Percentiles rank a stretch among this genome's conserved stretches.
Evolutionary conservation across 2,888 invertebrate genomes (phyloP).

Genomic region (Amblyteles armatorius): DNA sequence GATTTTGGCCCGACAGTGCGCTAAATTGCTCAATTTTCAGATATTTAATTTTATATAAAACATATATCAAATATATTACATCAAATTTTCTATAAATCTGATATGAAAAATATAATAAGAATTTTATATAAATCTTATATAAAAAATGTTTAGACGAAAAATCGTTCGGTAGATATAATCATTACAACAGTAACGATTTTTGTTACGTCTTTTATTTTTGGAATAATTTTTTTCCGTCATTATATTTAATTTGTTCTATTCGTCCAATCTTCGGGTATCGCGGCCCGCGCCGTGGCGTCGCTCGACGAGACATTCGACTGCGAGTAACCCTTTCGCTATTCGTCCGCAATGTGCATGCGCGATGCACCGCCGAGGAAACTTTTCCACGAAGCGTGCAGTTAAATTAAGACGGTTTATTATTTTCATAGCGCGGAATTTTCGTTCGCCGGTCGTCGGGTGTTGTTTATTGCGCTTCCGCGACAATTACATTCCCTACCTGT

Average conservation of each 20-base stretch:
- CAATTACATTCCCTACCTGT: constrained; percentile 22
- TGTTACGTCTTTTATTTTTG: not conserved
- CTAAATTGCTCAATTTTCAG: too few species aligned
- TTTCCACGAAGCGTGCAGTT: constrained; percentile 49
- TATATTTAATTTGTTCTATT: not conserved
- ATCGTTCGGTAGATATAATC: too few species aligned
- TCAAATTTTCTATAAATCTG: too few species aligned
- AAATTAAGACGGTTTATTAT: constrained; percentile 34
- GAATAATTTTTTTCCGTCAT: not conserved
- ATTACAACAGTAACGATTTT: too few species aligned
- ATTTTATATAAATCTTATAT: too few species aligned
- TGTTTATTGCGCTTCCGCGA: constrained; percentile 47
- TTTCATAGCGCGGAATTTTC: constrained; percentile 15
- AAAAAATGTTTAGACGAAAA: too few species aligned
- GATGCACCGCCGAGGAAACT: constrained; percentile 17
- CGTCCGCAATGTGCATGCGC: not conserved
- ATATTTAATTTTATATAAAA: too few species aligned
- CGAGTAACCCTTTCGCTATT: not conserved
- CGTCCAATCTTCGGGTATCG: not conserved
- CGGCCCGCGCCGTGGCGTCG: not conserved
- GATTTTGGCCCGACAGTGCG: too few species aligned
- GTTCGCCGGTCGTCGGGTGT: not conserved
- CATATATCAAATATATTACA: too few species aligned
- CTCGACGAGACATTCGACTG: not conserved
- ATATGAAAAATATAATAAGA: too few species aligned